Evolutionary conservation across 2,888 invertebrate genomes (phyloP), one percentile per base, ranked within the genome.

Genomic region (Archips crataeganus): DNA sequence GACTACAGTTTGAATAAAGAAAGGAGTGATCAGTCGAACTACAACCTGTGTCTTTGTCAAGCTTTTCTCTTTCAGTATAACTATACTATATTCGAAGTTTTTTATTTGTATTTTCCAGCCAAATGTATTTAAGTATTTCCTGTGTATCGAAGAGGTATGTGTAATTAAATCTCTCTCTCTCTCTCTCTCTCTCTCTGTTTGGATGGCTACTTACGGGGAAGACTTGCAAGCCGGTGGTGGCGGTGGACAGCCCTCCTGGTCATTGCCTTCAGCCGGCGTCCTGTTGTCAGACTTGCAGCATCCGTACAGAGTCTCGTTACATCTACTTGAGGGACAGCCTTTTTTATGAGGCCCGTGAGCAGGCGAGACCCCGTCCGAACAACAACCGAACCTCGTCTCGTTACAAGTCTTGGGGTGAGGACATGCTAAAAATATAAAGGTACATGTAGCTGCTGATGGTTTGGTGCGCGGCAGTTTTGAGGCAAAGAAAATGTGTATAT

Each of bases 211-310:
- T 79, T 86, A 96, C 95, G 95, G 90, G 5, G 96, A 95, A 75
- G 93, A 88, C 64, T 90, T 87, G 86, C 96, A 96, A 59, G 93
- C 86, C 0, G 94, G 92, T n/a, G 94, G 91, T 2, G 96, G 96
- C 10, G 96, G 95, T 13, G 97, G 97, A 85, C 99, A 99, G 13
- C 98, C 99, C 85, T 98, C 97, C 77, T 96, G 95, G 78, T 97
- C 96, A 80, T 98, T 97, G 64, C 98, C 98, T 85, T 96, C 95
- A 0, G 98, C 97, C 9, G 96, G 92, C 0, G 97, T 97, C 78
- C 95, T 95, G 62, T 96, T 96, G 87, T 98, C 98, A 10, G 96
- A 95, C 23, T 77, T 73, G 83, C 98, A 99, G 85, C 98, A 99
- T 2, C 98, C 98, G 83, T 97, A 98, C 8, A 98, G 92, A 0